These are phyloP conservation scores for Cuculus canorus DNA, from an alignment of 2,797 vertebrate species.

Conservation along the genomic window DNA sequence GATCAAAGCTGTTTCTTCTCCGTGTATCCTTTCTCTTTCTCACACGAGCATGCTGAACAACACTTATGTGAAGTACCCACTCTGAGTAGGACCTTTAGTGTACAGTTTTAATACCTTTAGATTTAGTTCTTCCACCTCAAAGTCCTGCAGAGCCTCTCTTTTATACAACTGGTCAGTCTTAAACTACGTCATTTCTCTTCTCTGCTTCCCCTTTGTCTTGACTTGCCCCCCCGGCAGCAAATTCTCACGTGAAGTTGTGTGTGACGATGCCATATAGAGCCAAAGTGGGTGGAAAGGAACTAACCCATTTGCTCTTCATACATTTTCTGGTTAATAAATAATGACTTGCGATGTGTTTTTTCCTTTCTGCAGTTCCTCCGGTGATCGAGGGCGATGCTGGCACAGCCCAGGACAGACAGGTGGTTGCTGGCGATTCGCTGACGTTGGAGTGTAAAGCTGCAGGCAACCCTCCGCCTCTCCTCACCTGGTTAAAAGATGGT, in stretches of 20 bases:
- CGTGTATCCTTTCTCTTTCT: background rate
- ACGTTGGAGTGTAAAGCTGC: constrained; percentile 87
- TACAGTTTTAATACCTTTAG: background rate
- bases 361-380: constrained; percentile 86
- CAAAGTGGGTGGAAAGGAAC: background rate
- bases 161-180: background rate
- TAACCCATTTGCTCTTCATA: background rate
- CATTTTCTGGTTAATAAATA: constrained; percentile 24
- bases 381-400: constrained; percentile 82
- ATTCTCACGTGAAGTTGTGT: background rate
- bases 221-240: background rate
- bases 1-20: background rate
- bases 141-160: background rate
- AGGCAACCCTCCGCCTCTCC: constrained; percentile 89
- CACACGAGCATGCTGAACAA: background rate
- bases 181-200: background rate
- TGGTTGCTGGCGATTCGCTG: constrained; percentile 83
- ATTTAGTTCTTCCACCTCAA: background rate
- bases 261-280: background rate
- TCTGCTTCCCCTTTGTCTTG: background rate
- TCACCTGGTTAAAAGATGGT: constrained; percentile 94
- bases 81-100: background rate
- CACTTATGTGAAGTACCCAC: background rate
- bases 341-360: background rate
- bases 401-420: constrained; percentile 81